Evolutionary conservation across 2,113 vertebrate species (phyloP).

Genomic region (Eolophus roseicapilla): DNA sequence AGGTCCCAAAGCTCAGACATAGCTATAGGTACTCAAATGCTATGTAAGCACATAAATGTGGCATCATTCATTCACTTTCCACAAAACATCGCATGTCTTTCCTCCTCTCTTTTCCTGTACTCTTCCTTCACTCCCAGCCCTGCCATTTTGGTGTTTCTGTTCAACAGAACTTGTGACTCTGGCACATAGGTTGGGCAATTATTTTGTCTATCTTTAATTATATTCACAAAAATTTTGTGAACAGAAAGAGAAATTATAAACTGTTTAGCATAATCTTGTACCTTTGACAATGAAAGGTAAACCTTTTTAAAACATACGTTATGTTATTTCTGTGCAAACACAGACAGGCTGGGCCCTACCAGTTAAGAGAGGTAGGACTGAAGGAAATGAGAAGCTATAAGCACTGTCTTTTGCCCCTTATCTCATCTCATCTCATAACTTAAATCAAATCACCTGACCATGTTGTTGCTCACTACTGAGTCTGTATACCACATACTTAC

Average conservation of each 20-base stretch:
- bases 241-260: background rate
- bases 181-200: background rate
- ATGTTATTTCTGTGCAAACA: background rate
- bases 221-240: background rate
- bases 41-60: background rate
- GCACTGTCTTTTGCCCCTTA: background rate
- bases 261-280: background rate
- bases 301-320: background rate
- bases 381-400: background rate
- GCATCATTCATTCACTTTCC: background rate
- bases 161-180: background rate
- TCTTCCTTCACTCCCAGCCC: fast-evolving
- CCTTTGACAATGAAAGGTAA: background rate
- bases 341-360: background rate
- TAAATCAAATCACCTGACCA: background rate
- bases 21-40: background rate
- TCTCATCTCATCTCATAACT: background rate
- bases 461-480: background rate
- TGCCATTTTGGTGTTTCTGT: fast-evolving
- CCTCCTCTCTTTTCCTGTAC: background rate
- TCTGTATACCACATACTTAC: background rate
- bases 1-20: background rate
- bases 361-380: background rate
- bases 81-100: background rate
- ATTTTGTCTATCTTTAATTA: background rate